A percentile compares a stretch with the other conserved stretches of the same genome.
These are phyloP conservation scores for Aspidapion aeneum DNA, from an alignment of 2,888 invertebrate species.

Conservation along the genomic window DNA sequence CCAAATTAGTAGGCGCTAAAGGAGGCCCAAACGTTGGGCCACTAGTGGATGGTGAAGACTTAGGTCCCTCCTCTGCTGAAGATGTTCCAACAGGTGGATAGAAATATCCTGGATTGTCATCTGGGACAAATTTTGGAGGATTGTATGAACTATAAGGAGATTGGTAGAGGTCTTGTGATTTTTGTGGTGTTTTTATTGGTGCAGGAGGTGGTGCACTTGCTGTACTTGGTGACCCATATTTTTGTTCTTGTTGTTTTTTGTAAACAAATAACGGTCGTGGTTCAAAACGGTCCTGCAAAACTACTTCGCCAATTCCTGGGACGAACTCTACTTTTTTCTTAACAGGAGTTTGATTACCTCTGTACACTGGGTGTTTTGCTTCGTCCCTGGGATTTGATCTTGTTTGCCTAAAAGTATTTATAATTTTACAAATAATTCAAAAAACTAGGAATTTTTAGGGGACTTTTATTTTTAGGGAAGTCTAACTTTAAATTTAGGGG, in stretches of 20 bases:
- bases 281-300: slow-evolving; percentile 43
- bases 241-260: slow-evolving; percentile 13
- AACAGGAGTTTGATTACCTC: slow-evolving; percentile 21
- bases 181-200: slow-evolving; percentile 19
- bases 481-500: too few species aligned
- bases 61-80: slow-evolving; percentile 21
- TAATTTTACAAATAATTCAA: too few species aligned
- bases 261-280: slow-evolving; percentile 45
- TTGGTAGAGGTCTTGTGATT: slow-evolving; percentile 33
- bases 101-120: slow-evolving; percentile 21
- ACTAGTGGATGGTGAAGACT: slow-evolving; percentile 26
- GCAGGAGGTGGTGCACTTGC: slow-evolving; percentile 8
- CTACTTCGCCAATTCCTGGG: slow-evolving; percentile 43
- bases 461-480: too few species aligned
- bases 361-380: slow-evolving; percentile 32
- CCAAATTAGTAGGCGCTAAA: slow-evolving; percentile 7
- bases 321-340: slow-evolving; percentile 28
- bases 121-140: slow-evolving; percentile 31
- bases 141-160: slow-evolving; percentile 42
- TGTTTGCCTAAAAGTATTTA: too few species aligned
- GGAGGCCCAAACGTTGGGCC: not conserved
- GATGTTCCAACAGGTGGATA: slow-evolving; percentile 24
- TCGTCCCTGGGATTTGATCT: too few species aligned
- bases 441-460: too few species aligned
- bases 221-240: slow-evolving; percentile 17